phyloP scores from a whole-genome alignment of 2,888 invertebrate genomes.

The Synergus japonicus region DNA sequence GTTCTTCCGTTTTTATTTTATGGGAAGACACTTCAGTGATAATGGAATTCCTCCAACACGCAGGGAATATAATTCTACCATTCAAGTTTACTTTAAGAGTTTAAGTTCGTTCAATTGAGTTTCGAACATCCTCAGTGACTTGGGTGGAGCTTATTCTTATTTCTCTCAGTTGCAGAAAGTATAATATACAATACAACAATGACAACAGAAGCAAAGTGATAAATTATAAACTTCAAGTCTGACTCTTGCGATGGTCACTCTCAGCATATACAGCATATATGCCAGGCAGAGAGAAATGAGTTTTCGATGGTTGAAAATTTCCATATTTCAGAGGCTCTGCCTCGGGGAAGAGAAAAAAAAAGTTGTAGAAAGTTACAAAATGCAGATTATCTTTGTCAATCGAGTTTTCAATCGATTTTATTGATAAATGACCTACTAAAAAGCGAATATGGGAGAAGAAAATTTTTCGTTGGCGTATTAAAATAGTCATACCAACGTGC shows the following conservation, averaged over 20 bases:
- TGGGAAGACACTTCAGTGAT: slow-evolving; percentile 41
- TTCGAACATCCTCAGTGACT: slow-evolving; percentile 28
- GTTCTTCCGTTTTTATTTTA: slow-evolving; percentile 34
- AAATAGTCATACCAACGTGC: background rate
- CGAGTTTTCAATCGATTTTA: background rate
- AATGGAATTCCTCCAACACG: slow-evolving; percentile 35
- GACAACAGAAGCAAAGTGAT: slow-evolving; percentile 15
- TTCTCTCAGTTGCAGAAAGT: slow-evolving; percentile 2
- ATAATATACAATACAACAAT: background rate
- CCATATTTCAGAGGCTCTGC: background rate
- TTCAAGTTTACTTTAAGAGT: slow-evolving; percentile 25
- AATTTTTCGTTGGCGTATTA: background rate
- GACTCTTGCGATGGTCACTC: background rate
- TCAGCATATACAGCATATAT: slow-evolving; percentile 1
- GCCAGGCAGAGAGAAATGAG: background rate
- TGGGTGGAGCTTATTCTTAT: slow-evolving; percentile 1
- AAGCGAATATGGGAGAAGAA: background rate
- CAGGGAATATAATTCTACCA: slow-evolving; percentile 36
- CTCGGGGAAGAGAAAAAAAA: background rate
- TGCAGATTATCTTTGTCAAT: background rate
- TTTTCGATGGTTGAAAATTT: slow-evolving; percentile 17
- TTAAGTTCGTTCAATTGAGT: slow-evolving; percentile 37
- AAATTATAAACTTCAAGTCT: slow-evolving; percentile 20
- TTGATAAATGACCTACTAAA: background rate
- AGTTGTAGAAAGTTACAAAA: background rate